Percentiles rank a stretch among this genome's conserved stretches.
Conservation (phyloP, 2,797 vertebrate species). For the Dallia pectoralis region DNA sequence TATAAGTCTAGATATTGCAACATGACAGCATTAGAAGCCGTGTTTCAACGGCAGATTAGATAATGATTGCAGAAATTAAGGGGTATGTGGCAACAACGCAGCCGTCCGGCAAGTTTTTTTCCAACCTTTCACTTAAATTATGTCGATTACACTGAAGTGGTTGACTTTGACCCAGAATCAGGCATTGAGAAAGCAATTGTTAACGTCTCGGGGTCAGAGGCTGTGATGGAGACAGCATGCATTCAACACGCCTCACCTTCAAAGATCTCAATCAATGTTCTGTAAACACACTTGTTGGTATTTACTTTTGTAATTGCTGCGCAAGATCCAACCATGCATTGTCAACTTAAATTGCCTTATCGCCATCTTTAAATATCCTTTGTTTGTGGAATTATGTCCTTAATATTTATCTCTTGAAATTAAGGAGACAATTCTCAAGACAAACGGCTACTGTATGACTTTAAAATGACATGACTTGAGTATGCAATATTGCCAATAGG, state of each 20-base stretch:
- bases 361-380: not conserved
- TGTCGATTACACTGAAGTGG: not conserved
- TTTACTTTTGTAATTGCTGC: not conserved
- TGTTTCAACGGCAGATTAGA: conserved; percentile 17
- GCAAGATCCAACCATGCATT: not conserved
- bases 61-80: conserved; percentile 46
- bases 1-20: conserved; percentile 53
- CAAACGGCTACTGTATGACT: not conserved
- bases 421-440: not conserved
- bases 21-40: conserved; percentile 29
- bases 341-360: not conserved
- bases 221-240: not conserved
- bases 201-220: not conserved
- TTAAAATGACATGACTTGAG: not conserved
- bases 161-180: conserved; percentile 25
- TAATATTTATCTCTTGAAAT: conserved; percentile 33
- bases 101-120: conserved; percentile 25
- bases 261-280: not conserved
- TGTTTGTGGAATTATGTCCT: conserved; percentile 41
- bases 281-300: not conserved
- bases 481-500: not conserved
- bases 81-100: conserved; percentile 32
- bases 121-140: conserved; percentile 4
- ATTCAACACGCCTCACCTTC: not conserved
- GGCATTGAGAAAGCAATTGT: not conserved